Base-by-base conservation (phyloP, 2,113 vertebrate species). In the Equus quagga region DNA sequence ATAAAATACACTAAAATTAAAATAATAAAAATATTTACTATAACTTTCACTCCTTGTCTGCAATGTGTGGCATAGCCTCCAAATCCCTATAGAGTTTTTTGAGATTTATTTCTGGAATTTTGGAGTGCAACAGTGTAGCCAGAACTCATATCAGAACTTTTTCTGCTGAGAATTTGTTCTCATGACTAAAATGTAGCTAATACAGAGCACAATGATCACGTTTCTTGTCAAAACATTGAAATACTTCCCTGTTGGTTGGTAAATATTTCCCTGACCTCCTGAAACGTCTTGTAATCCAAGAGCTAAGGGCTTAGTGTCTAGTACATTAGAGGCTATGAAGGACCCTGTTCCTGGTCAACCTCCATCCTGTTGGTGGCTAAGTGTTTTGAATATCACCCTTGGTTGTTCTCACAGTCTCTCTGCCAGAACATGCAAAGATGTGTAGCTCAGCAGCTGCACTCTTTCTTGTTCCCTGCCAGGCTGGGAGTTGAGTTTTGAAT, bases 1-100 rank as follows among this genome's bases (percentile, higher is more conserved):
- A 54, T 83, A 49, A 92, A 90, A 91, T 69, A 36, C 41, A 23
- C 44, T 80, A 86, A 92, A 44, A 76, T 81, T 62, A 92, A 94
- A 92, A 94, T 58, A 60, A 49, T n/a, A 58, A 92, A 88, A 75
- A 75, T 79, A 58, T 62, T 90, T 26, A 79, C 7, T 72, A 23
- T 56, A 36, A 41, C n/a, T 85, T 94, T 93, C 13, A 60, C 2
- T 94, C 14, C 44, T 64, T 89, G 5, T 82, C 49, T 33, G 83
- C 87, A 94, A 54, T 80, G 46, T n/a, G 5, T 89, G 56, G 3
- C 36, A 69, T 81, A 51, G 8, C 8, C 8, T 96, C n/a, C 41
- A 91, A 90, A 91, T 19, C 3, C 15, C 15, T 17, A 51, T 12
- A 72, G 19, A 46, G 36, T 31, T 85, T 75, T 58, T 1, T 78